Conservation (phyloP, 2,888 invertebrate species). For the Neoascia interrupta region DNA sequence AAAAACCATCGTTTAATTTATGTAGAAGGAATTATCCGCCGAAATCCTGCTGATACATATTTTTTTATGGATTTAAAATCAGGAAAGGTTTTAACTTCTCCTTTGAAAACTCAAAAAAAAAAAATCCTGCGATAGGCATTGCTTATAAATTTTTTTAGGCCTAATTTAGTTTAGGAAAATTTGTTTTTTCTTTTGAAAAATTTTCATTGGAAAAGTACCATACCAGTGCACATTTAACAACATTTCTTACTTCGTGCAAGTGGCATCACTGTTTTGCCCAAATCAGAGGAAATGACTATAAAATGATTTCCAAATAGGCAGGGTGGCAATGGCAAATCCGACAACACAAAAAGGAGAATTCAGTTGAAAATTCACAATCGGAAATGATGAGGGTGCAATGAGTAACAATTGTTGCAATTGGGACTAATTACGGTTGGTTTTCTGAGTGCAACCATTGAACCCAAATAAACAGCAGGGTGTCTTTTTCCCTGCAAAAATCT, state of each 20-base stretch:
- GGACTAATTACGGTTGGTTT: constrained; percentile 33
- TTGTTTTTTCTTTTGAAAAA: too few relatives aligned
- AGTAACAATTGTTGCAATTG: constrained; percentile 46
- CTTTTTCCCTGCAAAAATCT: neutral
- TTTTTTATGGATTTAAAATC: too few relatives aligned
- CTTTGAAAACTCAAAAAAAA: too few relatives aligned
- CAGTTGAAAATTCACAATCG: neutral
- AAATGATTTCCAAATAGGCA: neutral
- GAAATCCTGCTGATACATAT: too few relatives aligned
- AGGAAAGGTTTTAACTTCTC: too few relatives aligned
- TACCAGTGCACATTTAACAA: too few relatives aligned
- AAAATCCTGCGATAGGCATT: too few relatives aligned
- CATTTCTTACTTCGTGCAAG: too few relatives aligned
- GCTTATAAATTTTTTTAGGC: too few relatives aligned
- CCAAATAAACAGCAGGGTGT: constrained; percentile 28
- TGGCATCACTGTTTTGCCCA: constrained; percentile 25
- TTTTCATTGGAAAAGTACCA: too few relatives aligned
- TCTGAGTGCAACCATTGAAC: constrained; percentile 18
- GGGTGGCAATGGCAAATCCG: constrained; percentile 7
- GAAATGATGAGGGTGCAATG: constrained; percentile 30
- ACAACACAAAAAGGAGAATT: neutral
- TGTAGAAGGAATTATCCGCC: neutral
- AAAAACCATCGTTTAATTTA: neutral
- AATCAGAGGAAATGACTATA: neutral
- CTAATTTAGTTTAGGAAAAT: too few relatives aligned